Base-by-base conservation (phyloP, 2,888 invertebrate species). In the Phania funesta region DNA sequence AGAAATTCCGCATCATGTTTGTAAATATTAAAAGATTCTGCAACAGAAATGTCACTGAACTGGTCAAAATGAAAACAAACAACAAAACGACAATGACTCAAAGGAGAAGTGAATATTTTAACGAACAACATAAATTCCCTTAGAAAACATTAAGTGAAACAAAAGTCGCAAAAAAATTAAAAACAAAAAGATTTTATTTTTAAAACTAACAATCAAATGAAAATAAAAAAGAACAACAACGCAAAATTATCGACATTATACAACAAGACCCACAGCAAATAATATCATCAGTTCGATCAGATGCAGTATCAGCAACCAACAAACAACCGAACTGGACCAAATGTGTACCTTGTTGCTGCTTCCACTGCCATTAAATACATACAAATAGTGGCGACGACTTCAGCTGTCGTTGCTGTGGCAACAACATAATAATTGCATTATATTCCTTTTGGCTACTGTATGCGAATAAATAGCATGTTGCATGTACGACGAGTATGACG, bases 361-460 rank as follows among this genome's bases (percentile, higher is more conserved):
- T n/a, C 18, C 13, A 11, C 20, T 1, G 38, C 67, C 44, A 52
- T 44, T 22, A 44, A 20, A 44, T 41, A 60, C 20, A 41, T 52
- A n/a, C n/a, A n/a, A 76, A 76, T 50, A 67, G 44, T 60, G 75
- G 52, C 60, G 76, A 35, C 60, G 50, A 65, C 44, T 44, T 50
- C 56, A 65, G 70, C 65, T 78, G 78, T 78, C 78, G 60, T 67
- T 81, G 68, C 38, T 67, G 50, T 68, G 41, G 73, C 77, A 82
- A 74, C 70, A 75, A 80, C 77, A 77, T 77, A 82, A 77, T 77
- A 77, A 82, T 82, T 82, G 64, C 73, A 68, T 82, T 82, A 74
- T 68, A 60, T 74, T 68, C 77, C 74, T 70, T 80, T 74, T 68
- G 77, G 77, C 81, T 82, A 82, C 81, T 82, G 81, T 81, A 29